These are phyloP conservation scores for Brachyptera putata DNA, from an alignment of 2,888 invertebrate species.

Conservation along the genomic window DNA sequence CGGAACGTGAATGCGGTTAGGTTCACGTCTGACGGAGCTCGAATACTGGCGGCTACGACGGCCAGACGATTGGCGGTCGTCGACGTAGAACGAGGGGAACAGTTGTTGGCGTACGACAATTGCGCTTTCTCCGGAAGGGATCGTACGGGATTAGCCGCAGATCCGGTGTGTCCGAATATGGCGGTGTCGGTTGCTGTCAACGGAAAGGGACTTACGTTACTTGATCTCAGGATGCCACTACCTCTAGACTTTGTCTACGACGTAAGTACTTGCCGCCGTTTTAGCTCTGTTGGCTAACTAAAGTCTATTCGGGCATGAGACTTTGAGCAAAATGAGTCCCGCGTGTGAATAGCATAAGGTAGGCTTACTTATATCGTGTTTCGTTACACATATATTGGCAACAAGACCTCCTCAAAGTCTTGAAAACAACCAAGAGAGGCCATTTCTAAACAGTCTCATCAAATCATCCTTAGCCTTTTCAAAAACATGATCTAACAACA, in stretches of 20 bases:
- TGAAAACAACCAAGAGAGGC: too few species aligned
- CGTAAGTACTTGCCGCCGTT: conserved; percentile 39
- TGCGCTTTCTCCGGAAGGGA: conserved; percentile 48
- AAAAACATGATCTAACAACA: too few species aligned
- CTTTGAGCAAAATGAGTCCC: too few species aligned
- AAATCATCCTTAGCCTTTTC: too few species aligned
- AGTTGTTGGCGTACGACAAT: conserved; percentile 48
- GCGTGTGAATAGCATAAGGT: too few species aligned
- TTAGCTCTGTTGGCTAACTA: too few species aligned
- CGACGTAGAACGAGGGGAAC: conserved; percentile 48
- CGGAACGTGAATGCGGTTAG: conserved; percentile 47
- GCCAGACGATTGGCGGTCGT: conserved; percentile 47
- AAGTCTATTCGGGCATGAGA: too few species aligned
- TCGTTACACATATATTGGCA: too few species aligned
- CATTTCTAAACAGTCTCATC: too few species aligned
- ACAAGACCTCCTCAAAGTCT: too few species aligned
- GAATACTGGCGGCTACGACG: conserved; percentile 49
- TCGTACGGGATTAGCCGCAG: conserved; percentile 46
- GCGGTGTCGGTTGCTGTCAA: conserved; percentile 49
- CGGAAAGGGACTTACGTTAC: conserved; percentile 48
- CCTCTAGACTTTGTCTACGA: conserved; percentile 50
- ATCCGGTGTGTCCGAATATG: conserved; percentile 47
- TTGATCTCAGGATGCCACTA: conserved; percentile 49
- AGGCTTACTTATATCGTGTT: too few species aligned
- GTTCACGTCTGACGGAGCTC: conserved; percentile 47